These are phyloP conservation scores for Tragopan temminckii DNA, from an alignment of 2,797 vertebrate genomes.

Conservation along the genomic window DNA sequence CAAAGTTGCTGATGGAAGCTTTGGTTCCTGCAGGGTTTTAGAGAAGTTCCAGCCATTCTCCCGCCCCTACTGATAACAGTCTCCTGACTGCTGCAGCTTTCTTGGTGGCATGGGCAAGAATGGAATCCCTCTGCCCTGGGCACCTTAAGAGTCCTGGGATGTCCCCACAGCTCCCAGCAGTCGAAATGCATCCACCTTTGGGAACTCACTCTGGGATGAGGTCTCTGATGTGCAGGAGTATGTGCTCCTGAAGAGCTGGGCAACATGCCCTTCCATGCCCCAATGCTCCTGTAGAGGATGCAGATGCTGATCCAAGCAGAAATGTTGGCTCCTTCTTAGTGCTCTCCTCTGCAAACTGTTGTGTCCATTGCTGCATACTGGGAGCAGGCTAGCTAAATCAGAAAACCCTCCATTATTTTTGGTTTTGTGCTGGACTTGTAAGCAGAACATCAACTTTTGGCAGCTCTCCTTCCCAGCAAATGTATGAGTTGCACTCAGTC, in stretches of 20 bases:
- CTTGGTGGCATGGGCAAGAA: rapidly evolving
- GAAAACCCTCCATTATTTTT: not conserved
- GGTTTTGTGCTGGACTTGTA: not conserved
- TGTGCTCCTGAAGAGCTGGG: rapidly evolving
- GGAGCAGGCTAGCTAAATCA: not conserved
- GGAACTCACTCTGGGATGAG: not conserved
- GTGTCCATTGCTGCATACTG: not conserved
- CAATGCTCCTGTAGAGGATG: not conserved
- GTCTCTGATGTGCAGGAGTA: not conserved
- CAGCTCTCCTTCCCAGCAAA: conserved; percentile 15
- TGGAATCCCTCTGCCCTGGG: rapidly evolving
- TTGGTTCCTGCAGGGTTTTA: not conserved
- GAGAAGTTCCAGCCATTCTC: not conserved
- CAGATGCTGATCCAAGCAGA: not conserved
- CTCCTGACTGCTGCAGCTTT: not conserved
- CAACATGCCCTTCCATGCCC: rapidly evolving
- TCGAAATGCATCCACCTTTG: not conserved
- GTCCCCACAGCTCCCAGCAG: rapidly evolving
- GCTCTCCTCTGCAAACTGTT: not conserved
- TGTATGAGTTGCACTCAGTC: not conserved
- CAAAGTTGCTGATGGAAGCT: not conserved
- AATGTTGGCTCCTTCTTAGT: not conserved
- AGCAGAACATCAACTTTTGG: not conserved
- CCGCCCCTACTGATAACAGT: not conserved
- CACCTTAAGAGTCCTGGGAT: not conserved